Base-by-base conservation (phyloP, 1,140 invertebrate genomes). In the Stegodyphus dumicola region DNA sequence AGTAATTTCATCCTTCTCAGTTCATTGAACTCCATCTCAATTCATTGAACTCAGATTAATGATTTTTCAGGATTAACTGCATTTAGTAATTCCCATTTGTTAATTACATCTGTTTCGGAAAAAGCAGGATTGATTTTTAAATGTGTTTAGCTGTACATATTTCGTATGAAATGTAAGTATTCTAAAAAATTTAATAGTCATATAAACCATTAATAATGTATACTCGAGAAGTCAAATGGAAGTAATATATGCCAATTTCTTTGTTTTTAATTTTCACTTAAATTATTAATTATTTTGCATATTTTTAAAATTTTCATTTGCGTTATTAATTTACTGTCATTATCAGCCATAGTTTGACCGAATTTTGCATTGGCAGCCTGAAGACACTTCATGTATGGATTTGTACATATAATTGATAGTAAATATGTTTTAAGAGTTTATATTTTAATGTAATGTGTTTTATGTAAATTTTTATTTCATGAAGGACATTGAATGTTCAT, bases 401-500 rank as follows among this genome's bases (percentile, higher is more conserved):
- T 65, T 81, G 81, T 84, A 84, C n/a, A 84, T 84, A 84, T 15
- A 54, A 54, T 64, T 60, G 48, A 33, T 74, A 33, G 48, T 53
- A 74, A 83, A 83, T 67, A 56, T 84, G 52, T 76, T 84, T 77
- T 76, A 76, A 84, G 71, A 84, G 64, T 75, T 73, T 76, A 48
- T 48, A 84, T 76, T 84, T 84, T 84, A 84, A 67, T 76, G 81
- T 76, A 64, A 64, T 84, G 73, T 76, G 70, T 76, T 74, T 76
- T 67, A 66, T 83, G 81, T 84, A 84, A 76, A 84, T 69, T 84
- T 56, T 67, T n/a, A 65, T 33, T 33, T 33, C 3, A 33, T 33
- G 33, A 33, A 33, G 33, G 33, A 33, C 33, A 33, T 33, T 33
- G 33, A 33, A 33, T 33, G 33, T 33, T 33, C 33, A 33, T 33